These are phyloP conservation scores for Apocrypta bakeri DNA, from an alignment of 1,140 invertebrate species.

Conservation along the genomic window DNA sequence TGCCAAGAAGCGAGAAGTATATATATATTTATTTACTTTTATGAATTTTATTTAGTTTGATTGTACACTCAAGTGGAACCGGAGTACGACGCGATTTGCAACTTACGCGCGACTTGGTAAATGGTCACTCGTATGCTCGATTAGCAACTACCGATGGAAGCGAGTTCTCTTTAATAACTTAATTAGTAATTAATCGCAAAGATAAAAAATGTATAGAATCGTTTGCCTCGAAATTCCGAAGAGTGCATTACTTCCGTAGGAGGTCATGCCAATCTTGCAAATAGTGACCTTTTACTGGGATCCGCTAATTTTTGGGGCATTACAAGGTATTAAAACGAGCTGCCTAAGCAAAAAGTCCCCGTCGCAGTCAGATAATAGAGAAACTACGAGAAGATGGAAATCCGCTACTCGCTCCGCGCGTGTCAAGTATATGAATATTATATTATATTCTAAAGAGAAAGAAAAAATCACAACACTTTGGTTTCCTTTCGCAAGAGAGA, in stretches of 20 bases:
- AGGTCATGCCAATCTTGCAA: neutral
- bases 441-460: slow-evolving; percentile 1
- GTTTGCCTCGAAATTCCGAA: slow-evolving; percentile 23
- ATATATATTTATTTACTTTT: slow-evolving; percentile 48
- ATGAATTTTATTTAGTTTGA: slow-evolving; percentile 34
- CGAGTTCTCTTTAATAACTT: neutral
- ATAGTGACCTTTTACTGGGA: slow-evolving; percentile 10
- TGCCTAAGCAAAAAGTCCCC: slow-evolving; percentile 12
- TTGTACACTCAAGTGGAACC: slow-evolving; percentile 37
- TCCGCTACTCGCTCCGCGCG: slow-evolving; percentile 20
- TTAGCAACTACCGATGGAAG: slow-evolving; percentile 1
- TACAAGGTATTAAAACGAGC: slow-evolving; percentile 28
- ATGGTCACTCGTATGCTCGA: slow-evolving; percentile 1
- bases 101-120: slow-evolving; percentile 10
- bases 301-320: slow-evolving; percentile 24
- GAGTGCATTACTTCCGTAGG: slow-evolving; percentile 37
- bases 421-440: neutral
- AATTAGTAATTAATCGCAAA: neutral
- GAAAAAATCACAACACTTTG: neutral
- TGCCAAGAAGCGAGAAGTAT: slow-evolving; percentile 45
- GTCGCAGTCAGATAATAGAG: slow-evolving; percentile 15
- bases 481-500: slow-evolving; percentile 3
- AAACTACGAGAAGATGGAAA: neutral
- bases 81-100: slow-evolving; percentile 20
- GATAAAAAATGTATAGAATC: slow-evolving; percentile 5